Evolutionary conservation across 2,888 invertebrate species (phyloP), one percentile per base, ranked within the genome.

Genomic region (Heliconius erato): DNA sequence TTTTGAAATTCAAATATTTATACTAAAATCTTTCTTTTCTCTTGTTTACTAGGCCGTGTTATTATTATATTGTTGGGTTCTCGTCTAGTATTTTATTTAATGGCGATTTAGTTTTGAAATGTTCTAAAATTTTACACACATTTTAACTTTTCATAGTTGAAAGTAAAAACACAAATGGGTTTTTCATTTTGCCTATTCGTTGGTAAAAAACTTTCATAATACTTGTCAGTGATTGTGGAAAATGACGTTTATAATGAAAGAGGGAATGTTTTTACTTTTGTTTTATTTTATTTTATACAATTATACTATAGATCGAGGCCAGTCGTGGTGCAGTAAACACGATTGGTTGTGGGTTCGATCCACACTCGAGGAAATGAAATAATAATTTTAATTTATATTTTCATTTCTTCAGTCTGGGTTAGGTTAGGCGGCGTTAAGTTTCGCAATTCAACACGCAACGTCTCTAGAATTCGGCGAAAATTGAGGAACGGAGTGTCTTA

Each of bases 1-100:
- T 83, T 79, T 84, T 84, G 80, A 74, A 82, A 67, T 69, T 83
- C 72, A 69, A 80, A 69, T 79, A 74, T 77, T 82, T 82, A 40
- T 67, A 74, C n/a, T 71, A 63, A 69, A 76, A 74, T 32, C 44
- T 59, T 71, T 23, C 23, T 14, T 40, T 54, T 67, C 72, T 79
- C 23, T 59, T 82, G 65, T 59, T 65, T 44, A 67, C 26, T 74
- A 67, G 44, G 63, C n/a, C 49, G 49, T 69, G 68, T 23, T 68
- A 12, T 23, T 68, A 12, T 76, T 69, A 65, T 32, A 72, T 65
- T 44, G 32, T 54, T n/a, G 32, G 19, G 54, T 59, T 71, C 35
- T 79, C 16, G 12, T 23, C 65, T 65, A 74, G 74, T 28, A 28
- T 14, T 32, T 12, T 59, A 59, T 59, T 59, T 32, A 59, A 74